These are phyloP conservation scores for Dioctria linearis DNA, from an alignment of 2,888 invertebrate genomes.

Conservation along the genomic window DNA sequence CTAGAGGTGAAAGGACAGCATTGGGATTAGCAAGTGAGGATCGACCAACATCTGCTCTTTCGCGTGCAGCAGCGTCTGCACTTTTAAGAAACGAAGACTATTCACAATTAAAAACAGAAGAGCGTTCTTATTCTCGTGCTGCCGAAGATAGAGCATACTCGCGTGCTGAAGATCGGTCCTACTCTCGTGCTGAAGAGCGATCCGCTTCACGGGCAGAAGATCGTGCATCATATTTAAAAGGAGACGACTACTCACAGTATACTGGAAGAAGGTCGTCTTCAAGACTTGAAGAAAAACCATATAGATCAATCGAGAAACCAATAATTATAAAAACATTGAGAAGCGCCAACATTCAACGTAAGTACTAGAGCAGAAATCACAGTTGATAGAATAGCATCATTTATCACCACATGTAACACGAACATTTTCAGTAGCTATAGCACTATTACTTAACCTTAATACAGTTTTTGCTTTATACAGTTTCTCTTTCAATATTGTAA, in stretches of 20 bases:
- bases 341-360: constrained; percentile 85
- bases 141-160: constrained; percentile 47
- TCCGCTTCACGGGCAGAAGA: constrained; percentile 24
- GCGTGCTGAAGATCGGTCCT: background rate
- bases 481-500: background rate
- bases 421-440: constrained; percentile 16
- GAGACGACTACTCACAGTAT: constrained; percentile 12
- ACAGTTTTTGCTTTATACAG: constrained; percentile 26
- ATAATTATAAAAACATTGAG: constrained; percentile 82
- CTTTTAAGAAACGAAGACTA: constrained; percentile 60
- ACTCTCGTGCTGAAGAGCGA: constrained; percentile 55
- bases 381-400: background rate
- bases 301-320: constrained; percentile 75
- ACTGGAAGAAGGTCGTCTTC: constrained; percentile 46
- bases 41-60: background rate
- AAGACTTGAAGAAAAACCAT: constrained; percentile 65
- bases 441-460: background rate
- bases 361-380: constrained; percentile 70
- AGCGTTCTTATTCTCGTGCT: constrained; percentile 52
- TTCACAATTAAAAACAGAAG: constrained; percentile 55
- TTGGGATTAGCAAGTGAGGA: constrained; percentile 43
- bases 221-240: constrained; percentile 17
- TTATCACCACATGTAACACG: background rate
- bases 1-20: constrained; percentile 53
- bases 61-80: constrained; percentile 60